Percentiles rank a stretch among this genome's conserved stretches.
phyloP scores from a whole-genome alignment of 2,797 vertebrate genomes.

The Paramormyrops hopkinsi region DNA sequence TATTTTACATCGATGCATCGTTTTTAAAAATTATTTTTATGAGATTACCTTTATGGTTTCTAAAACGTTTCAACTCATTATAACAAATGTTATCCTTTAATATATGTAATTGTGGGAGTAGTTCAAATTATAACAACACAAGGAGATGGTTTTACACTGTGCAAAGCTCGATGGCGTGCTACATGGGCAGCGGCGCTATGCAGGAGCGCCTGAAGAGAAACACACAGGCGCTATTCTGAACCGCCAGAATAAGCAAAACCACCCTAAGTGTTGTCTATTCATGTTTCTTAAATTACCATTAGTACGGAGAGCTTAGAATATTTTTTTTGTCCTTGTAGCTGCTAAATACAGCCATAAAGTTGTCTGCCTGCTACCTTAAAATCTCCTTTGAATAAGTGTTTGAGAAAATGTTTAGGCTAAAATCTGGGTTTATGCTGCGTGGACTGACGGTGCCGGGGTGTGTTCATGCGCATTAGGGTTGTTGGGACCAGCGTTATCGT shows the following conservation, averaged over 20 bases:
- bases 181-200: background rate
- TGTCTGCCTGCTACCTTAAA: background rate
- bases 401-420: background rate
- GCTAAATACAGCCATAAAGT: background rate
- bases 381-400: background rate
- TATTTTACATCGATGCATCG: background rate
- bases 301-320: background rate
- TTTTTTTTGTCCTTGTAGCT: background rate
- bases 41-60: background rate
- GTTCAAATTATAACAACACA: background rate
- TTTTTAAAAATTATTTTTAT: background rate
- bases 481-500: no score
- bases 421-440: background rate
- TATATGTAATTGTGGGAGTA: background rate
- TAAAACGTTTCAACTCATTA: background rate
- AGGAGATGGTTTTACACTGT: background rate
- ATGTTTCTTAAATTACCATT: background rate
- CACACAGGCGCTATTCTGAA: no score
- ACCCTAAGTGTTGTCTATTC: background rate
- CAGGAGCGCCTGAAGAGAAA: background rate
- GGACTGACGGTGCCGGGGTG: background rate
- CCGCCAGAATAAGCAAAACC: no score
- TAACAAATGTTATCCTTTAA: background rate
- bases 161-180: background rate
- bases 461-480: no score